These are phyloP conservation scores for Euura saliciscinereae DNA, from an alignment of 1,140 invertebrate genomes.

Conservation along the genomic window DNA sequence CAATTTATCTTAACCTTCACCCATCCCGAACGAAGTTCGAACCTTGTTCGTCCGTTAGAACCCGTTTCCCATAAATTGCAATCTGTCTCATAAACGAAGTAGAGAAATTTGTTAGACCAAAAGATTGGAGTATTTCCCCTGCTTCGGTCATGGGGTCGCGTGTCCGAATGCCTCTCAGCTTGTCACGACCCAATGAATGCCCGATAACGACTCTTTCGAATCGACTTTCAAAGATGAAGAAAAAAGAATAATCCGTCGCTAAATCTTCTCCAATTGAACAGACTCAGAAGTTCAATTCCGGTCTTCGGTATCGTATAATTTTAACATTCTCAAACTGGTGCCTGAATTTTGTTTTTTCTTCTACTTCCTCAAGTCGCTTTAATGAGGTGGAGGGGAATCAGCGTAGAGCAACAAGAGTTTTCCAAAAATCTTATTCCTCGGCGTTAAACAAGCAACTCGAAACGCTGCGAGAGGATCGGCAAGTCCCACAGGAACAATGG, in stretches of 20 bases:
- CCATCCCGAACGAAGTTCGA: neutral
- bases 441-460: no score
- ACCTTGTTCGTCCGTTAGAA: neutral
- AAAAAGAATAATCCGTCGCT: neutral
- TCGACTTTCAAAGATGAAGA: neutral
- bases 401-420: no score
- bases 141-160: neutral
- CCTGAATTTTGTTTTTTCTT: no score
- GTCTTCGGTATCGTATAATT: no score
- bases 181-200: neutral
- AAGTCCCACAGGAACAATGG: constrained; percentile 2
- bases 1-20: neutral
- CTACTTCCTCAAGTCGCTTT: no score
- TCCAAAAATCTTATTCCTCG: no score
- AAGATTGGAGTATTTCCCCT: neutral
- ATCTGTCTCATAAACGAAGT: neutral
- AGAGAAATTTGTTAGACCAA: neutral
- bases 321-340: no score
- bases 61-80: neutral
- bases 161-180: neutral
- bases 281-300: no score
- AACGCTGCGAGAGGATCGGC: neutral
- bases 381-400: no score
- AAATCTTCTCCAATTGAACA: no score
- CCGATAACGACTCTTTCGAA: neutral